A percentile compares a stretch with the other conserved stretches of the same genome.
phyloP scores from a whole-genome alignment of 2,797 vertebrate species.

The Chaenodraco wilsoni region DNA sequence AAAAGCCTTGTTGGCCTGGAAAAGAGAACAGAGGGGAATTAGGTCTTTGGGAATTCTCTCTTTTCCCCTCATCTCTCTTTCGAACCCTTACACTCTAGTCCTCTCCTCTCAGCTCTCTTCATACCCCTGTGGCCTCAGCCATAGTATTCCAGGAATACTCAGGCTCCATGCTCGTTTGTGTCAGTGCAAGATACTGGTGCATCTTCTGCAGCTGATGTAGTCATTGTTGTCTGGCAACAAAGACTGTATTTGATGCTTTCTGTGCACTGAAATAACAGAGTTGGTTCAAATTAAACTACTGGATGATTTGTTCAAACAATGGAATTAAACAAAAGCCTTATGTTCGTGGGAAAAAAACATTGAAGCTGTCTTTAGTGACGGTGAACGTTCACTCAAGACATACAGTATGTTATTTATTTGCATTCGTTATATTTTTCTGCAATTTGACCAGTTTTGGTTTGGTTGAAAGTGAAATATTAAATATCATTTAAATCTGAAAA shows the following conservation, averaged over 20 bases:
- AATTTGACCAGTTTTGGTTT: not conserved
- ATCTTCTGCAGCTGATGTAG: constrained; percentile 14
- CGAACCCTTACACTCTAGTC: constrained; percentile 41
- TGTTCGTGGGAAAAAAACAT: constrained; percentile 1
- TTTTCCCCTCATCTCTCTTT: constrained; percentile 53
- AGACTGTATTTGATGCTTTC: constrained; percentile 14
- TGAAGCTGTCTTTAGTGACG: not conserved
- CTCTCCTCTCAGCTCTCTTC: constrained; percentile 38
- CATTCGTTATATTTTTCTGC: not conserved
- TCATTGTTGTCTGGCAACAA: constrained; percentile 7
- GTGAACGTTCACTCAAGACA: not conserved
- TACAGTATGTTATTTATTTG: constrained; percentile 11
- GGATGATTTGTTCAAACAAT: not conserved
- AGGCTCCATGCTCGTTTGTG: constrained; percentile 29
- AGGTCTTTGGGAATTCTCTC: constrained; percentile 58
- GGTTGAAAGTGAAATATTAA: constrained; percentile 10
- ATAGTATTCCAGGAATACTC: constrained; percentile 48
- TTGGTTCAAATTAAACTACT: not conserved
- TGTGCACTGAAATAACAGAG: not conserved
- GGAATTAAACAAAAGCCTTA: constrained; percentile 1
- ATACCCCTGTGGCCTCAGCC: constrained; percentile 55
- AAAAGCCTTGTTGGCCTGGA: constrained; percentile 46
- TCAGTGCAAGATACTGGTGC: constrained; percentile 12
- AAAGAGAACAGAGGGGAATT: constrained; percentile 45
- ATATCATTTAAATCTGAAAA: constrained; percentile 7